These are phyloP conservation scores for Sinocyclocheilus grahami DNA, from an alignment of 2,113 vertebrate species.

Conservation along the genomic window DNA sequence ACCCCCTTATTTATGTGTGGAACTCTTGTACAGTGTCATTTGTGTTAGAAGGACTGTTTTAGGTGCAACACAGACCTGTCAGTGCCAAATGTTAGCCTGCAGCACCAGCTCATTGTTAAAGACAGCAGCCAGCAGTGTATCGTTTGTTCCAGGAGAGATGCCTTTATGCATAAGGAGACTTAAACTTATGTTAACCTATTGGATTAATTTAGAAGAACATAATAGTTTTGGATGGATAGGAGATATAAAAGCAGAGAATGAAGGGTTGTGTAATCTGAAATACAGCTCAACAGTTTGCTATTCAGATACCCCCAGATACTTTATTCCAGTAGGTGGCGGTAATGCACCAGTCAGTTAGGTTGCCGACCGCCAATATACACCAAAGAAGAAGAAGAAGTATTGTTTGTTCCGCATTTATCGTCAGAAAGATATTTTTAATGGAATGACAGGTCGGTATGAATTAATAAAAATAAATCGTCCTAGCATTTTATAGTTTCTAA, in stretches of 20 bases:
- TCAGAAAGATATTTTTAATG: background rate
- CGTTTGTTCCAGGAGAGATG: background rate
- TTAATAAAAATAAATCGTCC: background rate
- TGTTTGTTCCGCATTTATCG: background rate
- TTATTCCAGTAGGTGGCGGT: too few relatives aligned
- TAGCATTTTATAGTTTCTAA: background rate
- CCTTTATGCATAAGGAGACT: too few relatives aligned
- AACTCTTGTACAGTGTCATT: background rate
- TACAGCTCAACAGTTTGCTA: too few relatives aligned
- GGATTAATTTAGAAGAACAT: too few relatives aligned
- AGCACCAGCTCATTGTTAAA: background rate
- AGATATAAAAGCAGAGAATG: too few relatives aligned
- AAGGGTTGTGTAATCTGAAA: too few relatives aligned
- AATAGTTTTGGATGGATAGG: too few relatives aligned
- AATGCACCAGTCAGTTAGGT: too few relatives aligned
- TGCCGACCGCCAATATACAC: too few relatives aligned
- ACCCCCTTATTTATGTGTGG: background rate
- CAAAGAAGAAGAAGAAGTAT: too few relatives aligned
- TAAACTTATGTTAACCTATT: too few relatives aligned
- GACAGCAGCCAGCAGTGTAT: background rate
- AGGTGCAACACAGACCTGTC: conserved; percentile 37
- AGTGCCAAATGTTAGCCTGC: background rate
- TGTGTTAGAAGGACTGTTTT: conserved; percentile 21
- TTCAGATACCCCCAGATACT: too few relatives aligned
- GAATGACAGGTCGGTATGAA: conserved; percentile 14